Percentiles rank a stretch among this genome's conserved stretches.
phyloP scores from a whole-genome alignment of 1,140 invertebrate genomes.

The Listronotus bonariensis region DNA sequence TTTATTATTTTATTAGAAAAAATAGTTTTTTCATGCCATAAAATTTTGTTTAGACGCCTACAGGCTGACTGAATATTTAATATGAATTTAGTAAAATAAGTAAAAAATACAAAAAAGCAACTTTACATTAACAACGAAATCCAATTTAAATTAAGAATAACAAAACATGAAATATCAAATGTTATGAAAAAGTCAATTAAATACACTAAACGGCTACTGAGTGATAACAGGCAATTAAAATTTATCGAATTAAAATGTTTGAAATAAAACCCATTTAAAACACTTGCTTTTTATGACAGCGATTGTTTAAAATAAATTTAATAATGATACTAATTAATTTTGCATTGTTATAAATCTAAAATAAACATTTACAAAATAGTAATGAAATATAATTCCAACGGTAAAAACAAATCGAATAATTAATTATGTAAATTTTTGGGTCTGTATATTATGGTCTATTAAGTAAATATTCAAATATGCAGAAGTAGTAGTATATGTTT shows the following conservation, averaged over 20 bases:
- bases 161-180: too few relatives aligned
- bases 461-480: slow-evolving; percentile 27
- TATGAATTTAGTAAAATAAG: too few relatives aligned
- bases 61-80: too few relatives aligned
- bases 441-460: slow-evolving; percentile 15
- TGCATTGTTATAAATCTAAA: slow-evolving; percentile 16
- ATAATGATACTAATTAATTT: slow-evolving; percentile 15
- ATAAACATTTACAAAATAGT: slow-evolving; percentile 17
- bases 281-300: slow-evolving; percentile 12
- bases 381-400: slow-evolving; percentile 12
- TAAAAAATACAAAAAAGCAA: too few relatives aligned
- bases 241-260: slow-evolving; percentile 7
- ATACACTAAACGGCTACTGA: not conserved
- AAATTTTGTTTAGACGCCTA: too few relatives aligned
- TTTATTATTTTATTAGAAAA: too few relatives aligned
- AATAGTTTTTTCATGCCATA: too few relatives aligned
- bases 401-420: slow-evolving; percentile 23
- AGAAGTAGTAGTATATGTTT: slow-evolving; percentile 22
- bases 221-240: not conserved
- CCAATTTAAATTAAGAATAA: too few relatives aligned
- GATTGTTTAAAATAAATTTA: slow-evolving; percentile 16
- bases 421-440: slow-evolving; percentile 26
- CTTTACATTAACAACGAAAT: too few relatives aligned
- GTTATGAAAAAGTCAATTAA: too few relatives aligned
- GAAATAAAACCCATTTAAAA: slow-evolving; percentile 5